Evolutionary conservation across 92 coral and sea anemone genomes (phyloP).

Genomic region (Epizoanthus scotinus): DNA sequence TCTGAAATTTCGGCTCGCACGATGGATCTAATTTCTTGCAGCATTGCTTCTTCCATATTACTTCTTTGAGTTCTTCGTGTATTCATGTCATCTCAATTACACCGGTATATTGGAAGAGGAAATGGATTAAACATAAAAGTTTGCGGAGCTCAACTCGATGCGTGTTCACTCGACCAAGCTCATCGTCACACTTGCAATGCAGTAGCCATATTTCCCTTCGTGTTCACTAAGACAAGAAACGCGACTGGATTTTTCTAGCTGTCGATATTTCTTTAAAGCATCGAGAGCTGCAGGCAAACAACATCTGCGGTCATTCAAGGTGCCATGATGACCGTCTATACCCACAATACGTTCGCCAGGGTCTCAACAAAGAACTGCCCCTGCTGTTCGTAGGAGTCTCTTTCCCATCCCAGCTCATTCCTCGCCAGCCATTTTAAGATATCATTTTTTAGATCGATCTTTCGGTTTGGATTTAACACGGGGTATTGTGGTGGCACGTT

Average conservation of each 20-base stretch:
- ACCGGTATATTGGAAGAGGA: too few relatives aligned
- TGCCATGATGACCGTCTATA: slow-evolving; percentile 21
- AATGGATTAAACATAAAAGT: too few relatives aligned
- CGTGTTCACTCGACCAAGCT: too few relatives aligned
- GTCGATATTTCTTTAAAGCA: slow-evolving; percentile 4
- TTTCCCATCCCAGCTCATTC: slow-evolving; percentile 65
- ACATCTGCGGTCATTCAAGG: slow-evolving; percentile 23
- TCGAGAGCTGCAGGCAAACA: slow-evolving; percentile 12
- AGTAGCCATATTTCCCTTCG: too few relatives aligned
- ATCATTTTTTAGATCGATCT: slow-evolving; percentile 55
- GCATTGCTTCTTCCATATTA: too few relatives aligned
- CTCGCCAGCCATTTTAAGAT: slow-evolving; percentile 59
- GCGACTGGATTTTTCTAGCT: slow-evolving; percentile 21
- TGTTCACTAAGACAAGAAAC: too few relatives aligned
- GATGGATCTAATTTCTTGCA: too few relatives aligned
- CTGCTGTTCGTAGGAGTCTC: slow-evolving; percentile 39
- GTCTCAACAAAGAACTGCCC: slow-evolving; percentile 37
- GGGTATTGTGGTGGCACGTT: slow-evolving; percentile 31
- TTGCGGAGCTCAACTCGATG: too few relatives aligned
- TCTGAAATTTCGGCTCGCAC: too few relatives aligned
- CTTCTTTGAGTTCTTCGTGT: too few relatives aligned
- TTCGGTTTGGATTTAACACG: slow-evolving; percentile 41
- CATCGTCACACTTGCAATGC: too few relatives aligned
- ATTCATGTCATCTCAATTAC: too few relatives aligned
- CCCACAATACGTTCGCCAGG: slow-evolving; percentile 31